Evolutionary conservation across 2,113 vertebrate species (phyloP).

Genomic region (Pelusios castaneus): DNA sequence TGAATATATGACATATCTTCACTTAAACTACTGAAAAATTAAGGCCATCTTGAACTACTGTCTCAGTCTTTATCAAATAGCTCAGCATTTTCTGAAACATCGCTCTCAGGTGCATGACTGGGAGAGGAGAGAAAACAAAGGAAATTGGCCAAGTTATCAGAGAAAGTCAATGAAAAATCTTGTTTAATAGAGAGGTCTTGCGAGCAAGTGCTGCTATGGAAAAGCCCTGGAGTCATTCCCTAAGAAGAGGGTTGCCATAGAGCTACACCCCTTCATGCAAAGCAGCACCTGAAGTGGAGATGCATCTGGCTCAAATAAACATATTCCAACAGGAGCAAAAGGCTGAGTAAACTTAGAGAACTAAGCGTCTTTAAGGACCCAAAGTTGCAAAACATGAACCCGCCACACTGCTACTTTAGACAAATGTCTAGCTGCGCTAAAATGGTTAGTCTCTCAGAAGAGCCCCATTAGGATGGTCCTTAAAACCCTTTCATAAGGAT

Average conservation of each 20-base stretch:
- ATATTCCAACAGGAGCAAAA: not conserved
- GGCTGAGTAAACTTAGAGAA: not conserved
- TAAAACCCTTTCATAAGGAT: not conserved
- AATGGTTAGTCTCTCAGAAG: not conserved
- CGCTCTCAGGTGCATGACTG: no score
- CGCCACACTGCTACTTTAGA: not conserved
- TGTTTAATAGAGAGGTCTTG: not conserved
- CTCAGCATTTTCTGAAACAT: no score
- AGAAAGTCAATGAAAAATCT: not conserved
- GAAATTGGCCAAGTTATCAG: no score
- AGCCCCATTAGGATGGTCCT: not conserved
- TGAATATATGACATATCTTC: not conserved
- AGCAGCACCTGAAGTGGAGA: not conserved
- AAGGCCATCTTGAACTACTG: not conserved
- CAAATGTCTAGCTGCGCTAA: not conserved
- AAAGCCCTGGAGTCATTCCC: not conserved
- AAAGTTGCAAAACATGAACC: not conserved
- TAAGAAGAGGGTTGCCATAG: not conserved
- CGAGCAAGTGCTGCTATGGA: not conserved
- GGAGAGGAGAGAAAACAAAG: no score
- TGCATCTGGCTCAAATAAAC: not conserved
- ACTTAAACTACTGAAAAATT: not conserved
- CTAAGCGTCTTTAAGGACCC: not conserved
- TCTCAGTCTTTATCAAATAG: no score
- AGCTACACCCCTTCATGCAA: no score